phyloP scores from a whole-genome alignment of 2,113 vertebrate species.

The Ptychochromis oligacanthus region DNA sequence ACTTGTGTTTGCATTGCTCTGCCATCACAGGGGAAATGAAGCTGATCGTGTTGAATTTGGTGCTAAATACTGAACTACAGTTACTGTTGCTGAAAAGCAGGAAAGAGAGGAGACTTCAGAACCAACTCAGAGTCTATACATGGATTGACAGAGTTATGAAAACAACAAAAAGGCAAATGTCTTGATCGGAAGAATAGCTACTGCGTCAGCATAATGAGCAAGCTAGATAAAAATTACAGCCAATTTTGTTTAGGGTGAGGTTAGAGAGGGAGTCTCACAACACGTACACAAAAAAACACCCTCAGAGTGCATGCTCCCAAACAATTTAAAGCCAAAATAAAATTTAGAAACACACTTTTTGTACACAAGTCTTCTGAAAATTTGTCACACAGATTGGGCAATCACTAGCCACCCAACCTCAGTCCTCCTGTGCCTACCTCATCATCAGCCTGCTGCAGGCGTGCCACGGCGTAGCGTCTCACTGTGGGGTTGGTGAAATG shows the following conservation, averaged over 20 bases:
- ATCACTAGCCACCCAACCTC: not conserved
- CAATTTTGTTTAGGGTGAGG: no score
- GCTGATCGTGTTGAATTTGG: not conserved
- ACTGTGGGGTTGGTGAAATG: conserved; percentile 95
- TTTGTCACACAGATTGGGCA: not conserved
- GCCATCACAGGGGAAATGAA: not conserved
- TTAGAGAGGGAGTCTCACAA: not conserved
- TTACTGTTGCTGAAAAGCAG: no score
- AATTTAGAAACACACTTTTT: not conserved
- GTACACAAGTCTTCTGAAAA: not conserved
- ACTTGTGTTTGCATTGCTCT: not conserved
- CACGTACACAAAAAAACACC: not conserved
- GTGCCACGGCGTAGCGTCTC: conserved; percentile 91
- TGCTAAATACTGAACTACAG: no score
- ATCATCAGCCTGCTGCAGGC: conserved; percentile 95
- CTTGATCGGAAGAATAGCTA: no score
- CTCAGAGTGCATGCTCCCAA: not conserved
- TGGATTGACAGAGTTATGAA: no score
- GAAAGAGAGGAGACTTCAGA: no score
- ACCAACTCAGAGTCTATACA: no score
- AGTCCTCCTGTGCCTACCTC: conserved; percentile 81
- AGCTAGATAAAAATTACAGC: no score
- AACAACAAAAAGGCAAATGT: no score
- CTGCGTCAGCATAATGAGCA: no score
- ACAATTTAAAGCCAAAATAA: not conserved